Evolutionary conservation across 2,797 vertebrate species (phyloP), one percentile per base, ranked within the genome.

Genomic region (Pseudopleuronectes americanus): DNA sequence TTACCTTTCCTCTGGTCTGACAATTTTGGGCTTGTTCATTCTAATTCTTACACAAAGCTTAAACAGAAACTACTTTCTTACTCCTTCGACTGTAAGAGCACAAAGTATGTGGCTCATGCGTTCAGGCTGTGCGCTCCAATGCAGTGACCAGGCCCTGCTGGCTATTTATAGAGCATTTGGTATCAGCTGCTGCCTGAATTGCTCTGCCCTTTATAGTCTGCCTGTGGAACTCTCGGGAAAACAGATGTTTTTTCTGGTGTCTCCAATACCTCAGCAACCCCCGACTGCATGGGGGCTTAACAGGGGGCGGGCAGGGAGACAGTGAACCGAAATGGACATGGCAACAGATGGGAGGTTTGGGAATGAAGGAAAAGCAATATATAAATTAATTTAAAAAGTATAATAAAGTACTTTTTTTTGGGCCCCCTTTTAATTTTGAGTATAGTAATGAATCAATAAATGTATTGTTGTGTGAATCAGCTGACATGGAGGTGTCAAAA

Each of bases 1-100:
- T 64, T 88, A 95, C 94, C 94, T 80, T 8, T 92, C 81, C 43
- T 93, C 91, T n/a, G 94, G 94, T 81, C 94, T 89, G 33, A 81
- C 64, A 64, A 94, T 95, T 80, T 90, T 92, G 7, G 84, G 75
- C 85, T 94, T 94, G 70, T 84, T 91, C 90, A 89, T 86, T 78
- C 2, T 92, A 41, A 75, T 55, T 68, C 7, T 57, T 53, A 2
- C 0, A 13, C 8, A 57, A 71, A 56, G 24, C 9, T 2, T 38
- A 24, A 75, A 28, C 38, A 77, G 8, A 76, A 68, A 10, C 16
- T 14, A 14, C 21, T 23, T 38, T 71, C 3, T 17, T 73, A 24
- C 28, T 69, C 14, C 48, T 51, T 71, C 41, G 53, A 64, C 53
- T 12, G 9, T 14, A 54, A 59, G 22, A 62, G 67, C 54, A 48